Conservation (phyloP, 2,888 invertebrate species). For the Serrognathus titanus region DNA sequence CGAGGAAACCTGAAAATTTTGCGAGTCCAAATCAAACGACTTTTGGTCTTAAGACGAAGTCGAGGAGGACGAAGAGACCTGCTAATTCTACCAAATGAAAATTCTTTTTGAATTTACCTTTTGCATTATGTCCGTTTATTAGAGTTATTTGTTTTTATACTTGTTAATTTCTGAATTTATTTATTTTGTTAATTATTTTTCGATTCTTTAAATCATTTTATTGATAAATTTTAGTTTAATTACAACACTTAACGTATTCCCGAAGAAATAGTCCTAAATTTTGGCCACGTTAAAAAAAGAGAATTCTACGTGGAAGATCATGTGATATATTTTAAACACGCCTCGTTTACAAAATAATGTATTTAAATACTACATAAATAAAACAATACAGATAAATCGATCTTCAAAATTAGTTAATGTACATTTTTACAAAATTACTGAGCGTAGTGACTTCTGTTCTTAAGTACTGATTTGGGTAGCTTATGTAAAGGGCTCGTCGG, state of each 20-base stretch:
- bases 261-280: neutral
- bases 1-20: neutral
- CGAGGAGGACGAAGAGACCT: constrained; percentile 10
- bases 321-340: no score
- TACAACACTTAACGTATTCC: no score
- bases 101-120: neutral
- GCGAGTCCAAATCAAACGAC: neutral
- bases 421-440: neutral
- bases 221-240: no score
- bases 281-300: neutral
- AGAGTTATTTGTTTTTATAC: no score
- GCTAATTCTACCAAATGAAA: constrained; percentile 1
- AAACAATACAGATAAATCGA: neutral
- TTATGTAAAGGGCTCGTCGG: neutral
- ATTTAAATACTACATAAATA: neutral
- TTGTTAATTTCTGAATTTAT: neutral
- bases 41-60: constrained; percentile 2
- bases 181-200: neutral
- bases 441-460: constrained; percentile 13
- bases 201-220: no score
- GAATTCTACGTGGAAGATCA: no score
- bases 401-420: no score
- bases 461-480: constrained; percentile 15
- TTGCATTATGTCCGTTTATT: neutral
- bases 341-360: no score